These are phyloP conservation scores for Diachrysia chrysitis DNA, from an alignment of 2,888 invertebrate species.

Conservation along the genomic window DNA sequence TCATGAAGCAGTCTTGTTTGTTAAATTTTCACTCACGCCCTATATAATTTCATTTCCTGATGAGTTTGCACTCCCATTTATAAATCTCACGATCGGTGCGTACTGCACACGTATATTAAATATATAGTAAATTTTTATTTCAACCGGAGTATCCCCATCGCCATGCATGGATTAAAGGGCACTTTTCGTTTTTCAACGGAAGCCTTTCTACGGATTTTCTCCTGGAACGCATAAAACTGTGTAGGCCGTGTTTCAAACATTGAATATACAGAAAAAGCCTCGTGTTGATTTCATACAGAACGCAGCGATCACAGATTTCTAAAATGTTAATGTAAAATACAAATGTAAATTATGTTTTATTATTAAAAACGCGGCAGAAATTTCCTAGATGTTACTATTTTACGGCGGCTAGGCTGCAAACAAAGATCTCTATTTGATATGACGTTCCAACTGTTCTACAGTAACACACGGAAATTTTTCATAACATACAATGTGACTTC, in stretches of 20 bases:
- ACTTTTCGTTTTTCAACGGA: not conserved
- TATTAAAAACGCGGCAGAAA: constrained; percentile 10
- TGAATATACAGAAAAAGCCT: not conserved
- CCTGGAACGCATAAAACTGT: no score
- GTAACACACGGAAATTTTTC: constrained; percentile 9
- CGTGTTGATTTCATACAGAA: not conserved
- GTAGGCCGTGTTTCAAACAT: not conserved
- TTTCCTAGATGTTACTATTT: constrained; percentile 17
- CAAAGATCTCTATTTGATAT: constrained; percentile 28
- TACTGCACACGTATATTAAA: constrained; percentile 23
- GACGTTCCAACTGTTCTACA: constrained; percentile 18
- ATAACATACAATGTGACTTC: not conserved
- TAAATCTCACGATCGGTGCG: not conserved
- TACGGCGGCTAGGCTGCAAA: constrained; percentile 20
- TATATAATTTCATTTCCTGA: not conserved
- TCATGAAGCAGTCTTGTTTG: no score
- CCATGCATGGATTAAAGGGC: not conserved
- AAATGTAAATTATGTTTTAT: constrained; percentile 9
- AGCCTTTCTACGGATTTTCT: not conserved
- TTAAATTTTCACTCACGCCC: no score
- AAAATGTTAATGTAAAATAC: constrained; percentile 2
- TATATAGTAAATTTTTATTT: no score
- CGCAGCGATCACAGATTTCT: not conserved
- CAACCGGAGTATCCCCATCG: no score
- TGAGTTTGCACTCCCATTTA: not conserved